phyloP scores from a whole-genome alignment of 2,797 vertebrate species.

The Clamator glandarius region DNA sequence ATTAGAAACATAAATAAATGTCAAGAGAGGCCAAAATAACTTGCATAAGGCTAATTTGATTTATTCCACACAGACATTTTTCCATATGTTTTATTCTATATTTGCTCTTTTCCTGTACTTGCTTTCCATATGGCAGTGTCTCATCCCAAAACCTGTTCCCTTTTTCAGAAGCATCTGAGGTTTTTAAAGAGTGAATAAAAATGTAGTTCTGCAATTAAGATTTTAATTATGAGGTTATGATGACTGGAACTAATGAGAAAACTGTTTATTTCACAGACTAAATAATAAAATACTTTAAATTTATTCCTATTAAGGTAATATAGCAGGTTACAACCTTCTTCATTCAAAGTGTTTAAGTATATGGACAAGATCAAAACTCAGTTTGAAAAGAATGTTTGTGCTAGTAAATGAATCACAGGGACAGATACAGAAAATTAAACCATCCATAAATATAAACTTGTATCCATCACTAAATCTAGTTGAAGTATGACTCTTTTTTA shows the following conservation, averaged over 20 bases:
- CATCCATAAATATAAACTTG: not conserved
- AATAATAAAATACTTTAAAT: not conserved
- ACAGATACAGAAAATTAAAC: not conserved
- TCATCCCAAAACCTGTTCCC: constrained; percentile 39
- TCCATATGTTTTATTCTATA: constrained; percentile 27
- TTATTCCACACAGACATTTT: constrained; percentile 49
- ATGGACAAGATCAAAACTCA: not conserved
- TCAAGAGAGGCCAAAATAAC: constrained; percentile 15
- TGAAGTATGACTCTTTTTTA: not conserved
- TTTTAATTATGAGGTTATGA: not conserved
- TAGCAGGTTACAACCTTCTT: not conserved
- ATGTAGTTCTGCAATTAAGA: not conserved
- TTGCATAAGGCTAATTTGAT: constrained; percentile 32
- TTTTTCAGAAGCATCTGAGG: not conserved
- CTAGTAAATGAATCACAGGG: not conserved
- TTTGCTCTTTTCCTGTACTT: constrained; percentile 47
- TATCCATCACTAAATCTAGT: not conserved
- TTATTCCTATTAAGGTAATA: not conserved
- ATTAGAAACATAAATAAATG: constrained; percentile 9
- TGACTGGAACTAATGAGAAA: not conserved
- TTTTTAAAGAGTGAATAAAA: constrained; percentile 22
- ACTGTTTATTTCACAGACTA: not conserved
- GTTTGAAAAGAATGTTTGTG: not conserved
- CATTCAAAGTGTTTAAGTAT: not conserved
- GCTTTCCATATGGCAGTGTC: constrained; percentile 33